Conservation (phyloP, 2,797 vertebrate genomes). For the Manis pentadactyla region DNA sequence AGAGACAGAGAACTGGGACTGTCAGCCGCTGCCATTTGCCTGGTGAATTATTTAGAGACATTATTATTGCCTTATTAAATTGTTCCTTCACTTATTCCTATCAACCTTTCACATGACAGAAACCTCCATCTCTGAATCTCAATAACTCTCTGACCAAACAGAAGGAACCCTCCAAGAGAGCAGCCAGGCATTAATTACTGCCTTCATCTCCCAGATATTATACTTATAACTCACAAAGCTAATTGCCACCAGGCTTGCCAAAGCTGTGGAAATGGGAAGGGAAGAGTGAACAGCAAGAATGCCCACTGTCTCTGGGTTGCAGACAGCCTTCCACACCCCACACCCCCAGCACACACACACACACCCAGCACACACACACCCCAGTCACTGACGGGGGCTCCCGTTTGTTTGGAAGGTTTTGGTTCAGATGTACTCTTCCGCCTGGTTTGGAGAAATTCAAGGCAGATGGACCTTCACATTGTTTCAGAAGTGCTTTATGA, state of each 20-base stretch:
- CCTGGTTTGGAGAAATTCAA: neutral
- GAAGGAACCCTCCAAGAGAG: constrained; percentile 84
- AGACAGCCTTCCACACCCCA: no score
- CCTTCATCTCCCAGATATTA: constrained; percentile 76
- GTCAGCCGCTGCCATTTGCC: constrained; percentile 74
- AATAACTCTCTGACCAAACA: constrained; percentile 81
- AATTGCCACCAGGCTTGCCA: constrained; percentile 80
- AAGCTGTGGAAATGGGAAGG: constrained; percentile 41
- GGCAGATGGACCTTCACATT: rapidly evolving
- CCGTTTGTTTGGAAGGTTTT: neutral
- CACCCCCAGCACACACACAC: no score
- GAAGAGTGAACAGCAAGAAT: neutral
- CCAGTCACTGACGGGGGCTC: neutral
- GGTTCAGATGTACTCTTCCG: rapidly evolving
- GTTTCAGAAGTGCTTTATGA: neutral
- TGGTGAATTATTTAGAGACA: constrained; percentile 85
- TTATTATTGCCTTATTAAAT: constrained; percentile 85
- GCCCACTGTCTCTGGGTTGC: neutral
- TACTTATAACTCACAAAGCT: constrained; percentile 83
- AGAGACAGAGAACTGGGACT: neutral
- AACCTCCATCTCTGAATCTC: constrained; percentile 81
- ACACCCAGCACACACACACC: no score
- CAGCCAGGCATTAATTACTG: constrained; percentile 84
- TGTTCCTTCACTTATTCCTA: constrained; percentile 74
- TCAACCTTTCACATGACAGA: constrained; percentile 80